Evolutionary conservation across 2,888 invertebrate genomes (phyloP).

Genomic region (Tenthredo distinguenda): DNA sequence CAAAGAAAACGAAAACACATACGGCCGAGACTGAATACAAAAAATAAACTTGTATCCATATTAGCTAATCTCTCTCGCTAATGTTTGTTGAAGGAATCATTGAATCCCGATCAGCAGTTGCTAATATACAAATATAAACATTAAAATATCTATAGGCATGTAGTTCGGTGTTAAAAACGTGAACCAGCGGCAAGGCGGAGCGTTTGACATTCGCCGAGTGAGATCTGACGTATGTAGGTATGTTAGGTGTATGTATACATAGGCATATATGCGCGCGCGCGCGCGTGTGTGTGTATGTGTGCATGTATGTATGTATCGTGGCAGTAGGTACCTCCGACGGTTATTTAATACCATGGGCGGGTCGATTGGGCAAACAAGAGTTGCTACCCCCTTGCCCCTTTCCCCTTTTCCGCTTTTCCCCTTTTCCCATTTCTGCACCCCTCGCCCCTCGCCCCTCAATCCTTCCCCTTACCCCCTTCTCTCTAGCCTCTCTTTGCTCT

Average conservation of each 20-base stretch:
- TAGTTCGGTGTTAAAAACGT: neutral
- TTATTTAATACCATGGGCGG: conserved; percentile 59
- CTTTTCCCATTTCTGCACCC: conserved; percentile 11
- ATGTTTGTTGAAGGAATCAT: conserved; percentile 5
- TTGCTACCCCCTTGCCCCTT: conserved; percentile 54
- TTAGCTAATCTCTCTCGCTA: neutral
- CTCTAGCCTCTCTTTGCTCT: neutral
- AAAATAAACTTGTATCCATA: neutral
- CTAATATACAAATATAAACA: neutral
- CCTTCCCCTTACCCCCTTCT: neutral
- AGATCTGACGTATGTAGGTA: conserved; percentile 12
- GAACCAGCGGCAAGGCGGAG: neutral
- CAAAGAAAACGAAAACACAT: neutral
- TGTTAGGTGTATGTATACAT: neutral
- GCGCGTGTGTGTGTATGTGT: neutral
- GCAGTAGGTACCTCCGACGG: conserved; percentile 38
- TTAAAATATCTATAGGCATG: neutral
- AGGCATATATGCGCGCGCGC: neutral
- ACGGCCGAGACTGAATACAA: neutral
- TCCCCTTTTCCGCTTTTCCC: conserved; percentile 13
- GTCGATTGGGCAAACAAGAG: conserved; percentile 71
- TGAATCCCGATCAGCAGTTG: neutral
- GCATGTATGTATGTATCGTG: conserved; percentile 1
- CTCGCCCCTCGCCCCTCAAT: neutral
- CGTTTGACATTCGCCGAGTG: conserved; percentile 33